Percentiles rank a stretch among this genome's conserved stretches.
These are phyloP conservation scores for Hoplostethus atlanticus DNA, from an alignment of 2,797 vertebrate species.

Conservation along the genomic window DNA sequence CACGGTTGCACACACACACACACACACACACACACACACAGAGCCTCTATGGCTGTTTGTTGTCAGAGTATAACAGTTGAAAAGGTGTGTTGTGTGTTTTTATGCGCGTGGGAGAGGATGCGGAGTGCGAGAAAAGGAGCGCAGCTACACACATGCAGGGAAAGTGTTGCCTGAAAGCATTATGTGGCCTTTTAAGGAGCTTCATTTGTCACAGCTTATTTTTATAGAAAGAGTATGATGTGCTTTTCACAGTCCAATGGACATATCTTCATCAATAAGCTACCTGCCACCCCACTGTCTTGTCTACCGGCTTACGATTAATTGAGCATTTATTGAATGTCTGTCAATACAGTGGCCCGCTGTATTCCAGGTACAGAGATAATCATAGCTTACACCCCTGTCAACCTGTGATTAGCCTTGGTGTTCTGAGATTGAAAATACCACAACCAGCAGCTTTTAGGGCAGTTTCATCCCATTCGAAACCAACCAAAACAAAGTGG, in stretches of 20 bases:
- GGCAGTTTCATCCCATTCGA: not conserved
- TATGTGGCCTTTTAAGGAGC: conserved; percentile 55
- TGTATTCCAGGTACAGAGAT: conserved; percentile 34
- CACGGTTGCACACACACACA: not conserved
- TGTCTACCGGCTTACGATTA: not conserved
- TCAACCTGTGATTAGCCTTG: conserved; percentile 38
- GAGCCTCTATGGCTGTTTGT: not conserved
- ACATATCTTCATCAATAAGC: not conserved
- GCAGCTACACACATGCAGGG: not conserved
- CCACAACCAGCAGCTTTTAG: conserved; percentile 1
- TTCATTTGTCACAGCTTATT: conserved; percentile 48
- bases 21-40: not conserved
- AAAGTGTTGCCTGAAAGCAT: conserved; percentile 39
- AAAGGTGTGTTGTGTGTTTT: not conserved
- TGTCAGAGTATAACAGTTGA: not conserved
- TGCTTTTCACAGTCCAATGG: conserved; percentile 25
- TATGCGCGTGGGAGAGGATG: conserved; percentile 2
- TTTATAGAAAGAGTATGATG: conserved; percentile 42
- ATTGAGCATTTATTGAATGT: conserved; percentile 35
- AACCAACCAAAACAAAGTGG: not conserved
- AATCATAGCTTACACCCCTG: conserved; percentile 41
- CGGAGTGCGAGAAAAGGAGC: not conserved
- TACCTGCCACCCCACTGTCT: conserved; percentile 5
- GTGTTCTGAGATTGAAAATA: conserved; percentile 32
- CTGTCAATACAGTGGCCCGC: conserved; percentile 23